Evolutionary conservation across 1,140 invertebrate species (phyloP), one percentile per base, ranked within the genome.

Genomic region (Parasteatoda tepidariorum): DNA sequence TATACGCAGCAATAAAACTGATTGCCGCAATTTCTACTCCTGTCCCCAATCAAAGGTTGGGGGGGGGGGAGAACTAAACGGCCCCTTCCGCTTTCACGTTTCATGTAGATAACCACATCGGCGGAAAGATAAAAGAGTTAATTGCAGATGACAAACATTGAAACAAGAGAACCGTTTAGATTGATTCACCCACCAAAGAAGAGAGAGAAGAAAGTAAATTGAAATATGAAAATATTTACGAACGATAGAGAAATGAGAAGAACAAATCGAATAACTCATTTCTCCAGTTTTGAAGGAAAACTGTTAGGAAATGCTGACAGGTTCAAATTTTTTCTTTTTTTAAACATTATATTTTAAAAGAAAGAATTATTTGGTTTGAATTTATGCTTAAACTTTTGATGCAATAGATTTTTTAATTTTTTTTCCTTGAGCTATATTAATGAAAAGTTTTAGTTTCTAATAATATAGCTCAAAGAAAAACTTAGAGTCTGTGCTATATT

Each of bases 111-210:
- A 75, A 75, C 73, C 73, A 33, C 73, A 75, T 57, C 54, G 57
- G 38, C 18, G 9, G 22, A 57, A 28, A 61, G 57, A 75, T 75
- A 75, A 75, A 75, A 75, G 73, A 55, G 73, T 75, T 75, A 75
- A 75, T 75, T 75, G 73, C 73, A 30, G 24, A 22, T 26, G 33
- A 54, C 73, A 75, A 75, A 75, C 59, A 75, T 61, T 75, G 73
- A 61, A 75, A 61, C 57, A 30, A 33, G 30, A 57, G n/a, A 26
- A 24, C 41, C n/a, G 26, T 30, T 31, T 48, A 48, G 38, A 48
- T 48, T 48, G 9, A 9, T 66, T 11, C 66, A 68, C 26, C 34
- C 70, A 22, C 38, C 1, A 18, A 18, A 48, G 38, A 48, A 48
- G 38, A 18, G 38, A 48, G 38, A 48, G 26, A 15, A 9, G 22